Percentiles rank a stretch among this genome's conserved stretches.
Conservation (phyloP, 2,797 vertebrate species). For the Hippoglossus hippoglossus region DNA sequence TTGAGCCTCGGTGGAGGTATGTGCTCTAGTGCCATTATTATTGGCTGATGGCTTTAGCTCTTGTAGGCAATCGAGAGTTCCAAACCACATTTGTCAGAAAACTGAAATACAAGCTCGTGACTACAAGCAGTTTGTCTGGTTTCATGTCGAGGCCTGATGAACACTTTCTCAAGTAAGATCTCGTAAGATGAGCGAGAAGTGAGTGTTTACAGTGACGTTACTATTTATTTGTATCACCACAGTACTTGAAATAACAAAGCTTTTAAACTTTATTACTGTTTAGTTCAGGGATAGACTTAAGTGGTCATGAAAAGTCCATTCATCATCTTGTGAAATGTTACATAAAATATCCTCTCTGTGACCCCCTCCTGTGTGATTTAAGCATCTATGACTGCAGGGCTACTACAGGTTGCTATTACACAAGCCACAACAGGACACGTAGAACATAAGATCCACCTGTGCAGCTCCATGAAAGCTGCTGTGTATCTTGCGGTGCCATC, state of each 20-base stretch:
- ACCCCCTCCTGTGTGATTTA: neutral
- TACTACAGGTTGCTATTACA: constrained; percentile 11
- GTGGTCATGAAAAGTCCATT: constrained; percentile 7
- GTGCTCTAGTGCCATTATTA: neutral
- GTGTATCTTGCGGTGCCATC: constrained; percentile 4
- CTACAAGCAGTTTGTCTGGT: constrained; percentile 35
- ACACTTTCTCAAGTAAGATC: constrained; percentile 14
- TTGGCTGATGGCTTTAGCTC: neutral
- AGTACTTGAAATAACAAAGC: constrained; percentile 21
- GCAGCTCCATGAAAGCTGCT: constrained; percentile 21
- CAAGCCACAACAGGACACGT: neutral
- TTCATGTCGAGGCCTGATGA: constrained; percentile 10
- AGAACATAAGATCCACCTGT: constrained; percentile 44
- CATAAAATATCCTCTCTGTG: neutral
- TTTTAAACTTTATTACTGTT: constrained; percentile 22
- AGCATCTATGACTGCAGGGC: neutral
- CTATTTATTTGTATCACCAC: constrained; percentile 20
- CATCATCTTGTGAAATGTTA: neutral
- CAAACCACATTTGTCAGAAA: neutral
- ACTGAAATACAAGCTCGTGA: neutral
- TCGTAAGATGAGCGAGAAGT: neutral
- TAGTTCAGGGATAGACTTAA: constrained; percentile 12
- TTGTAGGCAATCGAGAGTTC: neutral
- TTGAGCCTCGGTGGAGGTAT: too few relatives aligned
- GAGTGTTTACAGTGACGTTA: constrained; percentile 1